Conservation (phyloP, 2,888 invertebrate genomes). For the Mimas tiliae region DNA sequence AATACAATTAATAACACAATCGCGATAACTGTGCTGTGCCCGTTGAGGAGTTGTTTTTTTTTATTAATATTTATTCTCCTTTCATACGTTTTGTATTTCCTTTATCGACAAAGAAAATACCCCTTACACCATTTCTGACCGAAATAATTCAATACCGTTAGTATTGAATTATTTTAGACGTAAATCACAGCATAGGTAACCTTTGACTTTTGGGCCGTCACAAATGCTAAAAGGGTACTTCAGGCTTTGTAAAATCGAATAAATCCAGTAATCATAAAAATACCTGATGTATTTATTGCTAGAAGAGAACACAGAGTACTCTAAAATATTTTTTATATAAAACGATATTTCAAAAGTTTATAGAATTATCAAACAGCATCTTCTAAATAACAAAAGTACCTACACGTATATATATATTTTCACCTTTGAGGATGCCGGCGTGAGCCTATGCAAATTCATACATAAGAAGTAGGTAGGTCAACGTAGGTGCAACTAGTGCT, state of each 20-base stretch:
- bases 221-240: slow-evolving; percentile 52
- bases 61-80: background rate
- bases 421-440: no score
- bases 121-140: slow-evolving; percentile 36
- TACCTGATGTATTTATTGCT: no score
- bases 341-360: background rate
- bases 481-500: no score
- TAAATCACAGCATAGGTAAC: slow-evolving; percentile 45
- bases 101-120: slow-evolving; percentile 31
- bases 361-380: background rate
- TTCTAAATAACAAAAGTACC: background rate
- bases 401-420: no score
- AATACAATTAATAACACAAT: no score
- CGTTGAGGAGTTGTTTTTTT: no score
- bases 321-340: background rate
- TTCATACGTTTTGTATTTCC: slow-evolving; percentile 25
- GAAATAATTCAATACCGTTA: no score
- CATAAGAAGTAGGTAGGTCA: no score
- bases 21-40: background rate
- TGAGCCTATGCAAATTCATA: no score
- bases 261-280: slow-evolving; percentile 44
- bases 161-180: slow-evolving; percentile 50
- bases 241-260: slow-evolving; percentile 54
- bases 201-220: slow-evolving; percentile 45
- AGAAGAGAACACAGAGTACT: no score